These are phyloP conservation scores for Rhinoderma darwinii DNA, from an alignment of 2,113 vertebrate genomes.

Conservation along the genomic window DNA sequence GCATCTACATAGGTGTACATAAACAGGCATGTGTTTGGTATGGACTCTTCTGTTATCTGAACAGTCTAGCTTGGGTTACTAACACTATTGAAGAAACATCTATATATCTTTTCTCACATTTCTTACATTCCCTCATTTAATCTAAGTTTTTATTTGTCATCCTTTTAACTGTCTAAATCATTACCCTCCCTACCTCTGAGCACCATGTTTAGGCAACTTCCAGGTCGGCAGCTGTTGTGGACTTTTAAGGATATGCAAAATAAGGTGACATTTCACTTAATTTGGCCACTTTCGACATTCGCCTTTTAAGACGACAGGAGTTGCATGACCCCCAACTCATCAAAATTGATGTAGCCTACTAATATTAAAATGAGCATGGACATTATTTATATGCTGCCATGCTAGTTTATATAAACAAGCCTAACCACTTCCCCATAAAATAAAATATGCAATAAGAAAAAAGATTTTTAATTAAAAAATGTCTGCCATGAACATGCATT, in stretches of 20 bases:
- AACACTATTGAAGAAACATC: constrained; percentile 24
- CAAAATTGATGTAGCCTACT: background rate
- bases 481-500: background rate
- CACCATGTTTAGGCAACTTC: background rate
- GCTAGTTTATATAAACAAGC: background rate
- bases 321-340: background rate
- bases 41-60: constrained; percentile 19
- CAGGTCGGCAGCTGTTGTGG: background rate
- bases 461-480: background rate
- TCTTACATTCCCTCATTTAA: constrained; percentile 6
- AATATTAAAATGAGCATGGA: background rate
- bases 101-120: constrained; percentile 19
- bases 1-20: constrained; percentile 33
- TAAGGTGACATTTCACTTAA: background rate
- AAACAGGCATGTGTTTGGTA: constrained; percentile 26
- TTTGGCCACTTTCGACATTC: background rate
- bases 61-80: constrained; percentile 13
- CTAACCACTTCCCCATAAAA: background rate
- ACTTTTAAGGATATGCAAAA: background rate
- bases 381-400: too few relatives aligned
- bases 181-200: background rate
- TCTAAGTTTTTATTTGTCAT: background rate
- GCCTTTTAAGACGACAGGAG: too few relatives aligned
- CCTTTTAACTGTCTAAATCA: background rate
- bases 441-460: background rate